Evolutionary conservation across 2,113 vertebrate species (phyloP), one percentile per base, ranked within the genome.

Genomic region (Spea bombifrons): DNA sequence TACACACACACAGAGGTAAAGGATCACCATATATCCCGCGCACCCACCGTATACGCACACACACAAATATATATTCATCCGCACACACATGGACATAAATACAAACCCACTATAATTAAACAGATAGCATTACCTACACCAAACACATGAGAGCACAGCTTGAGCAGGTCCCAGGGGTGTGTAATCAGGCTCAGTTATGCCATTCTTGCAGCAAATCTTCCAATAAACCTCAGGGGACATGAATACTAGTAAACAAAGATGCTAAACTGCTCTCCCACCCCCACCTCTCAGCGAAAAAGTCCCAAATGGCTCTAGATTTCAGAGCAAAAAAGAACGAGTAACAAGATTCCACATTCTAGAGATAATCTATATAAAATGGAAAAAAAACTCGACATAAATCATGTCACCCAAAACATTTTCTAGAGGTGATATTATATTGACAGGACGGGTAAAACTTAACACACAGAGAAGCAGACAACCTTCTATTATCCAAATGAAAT

Each of bases 91-190:
- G 55, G 5, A 16, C 61, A 64, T 64, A 64, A 16, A 64, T 17
- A 64, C 61, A 64, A 3, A 64, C 17, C 30, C n/a, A 13, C 55
- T 59, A 59, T 59, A 59, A 64, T 64, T 64, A 64, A 68, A 68
- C 48, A 6, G 66, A 68, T 44, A 48, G 5, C 8, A 68, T 68
- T 68, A 68, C 66, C 30, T 47, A 47, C 6, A 47, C 44, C 3
- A 47, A 68, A 68, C 66, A 68, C 48, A 12, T 68, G 48, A 68
- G 10, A 47, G 66, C 44, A 15, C 66, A 68, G 66, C 44, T 68
- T 44, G 48, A 68, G 30, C n/a, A 13, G 48, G n/a, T 68, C 66
- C 66, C 66, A 68, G 12, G 43, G 45, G 66, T 68, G 66, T 48
- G 15, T 68, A 68, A 68, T 68, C 46, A 68, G 66, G 44, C 13